A percentile compares a stretch with the other conserved stretches of the same genome.
phyloP scores from a whole-genome alignment of 2,888 invertebrate species.

The Tetropium fuscum region DNA sequence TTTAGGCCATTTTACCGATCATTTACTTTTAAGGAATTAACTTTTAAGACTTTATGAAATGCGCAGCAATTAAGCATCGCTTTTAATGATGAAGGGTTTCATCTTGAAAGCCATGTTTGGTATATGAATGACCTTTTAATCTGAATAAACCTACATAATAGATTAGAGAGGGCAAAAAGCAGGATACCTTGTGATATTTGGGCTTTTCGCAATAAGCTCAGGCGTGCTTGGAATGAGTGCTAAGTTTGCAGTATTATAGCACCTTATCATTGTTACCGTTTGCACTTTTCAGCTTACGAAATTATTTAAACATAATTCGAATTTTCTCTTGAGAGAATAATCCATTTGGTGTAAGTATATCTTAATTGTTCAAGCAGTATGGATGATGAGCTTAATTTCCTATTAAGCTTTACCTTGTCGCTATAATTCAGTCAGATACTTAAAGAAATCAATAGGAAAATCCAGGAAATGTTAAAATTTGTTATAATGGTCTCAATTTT shows the following conservation, averaged over 20 bases:
- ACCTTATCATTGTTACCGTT: constrained; percentile 52
- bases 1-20: constrained; percentile 2
- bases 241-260: constrained; percentile 58
- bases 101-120: constrained; percentile 36
- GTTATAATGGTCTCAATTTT: too few species aligned
- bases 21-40: constrained; percentile 14
- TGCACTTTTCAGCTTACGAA: constrained; percentile 54
- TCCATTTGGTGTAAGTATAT: too few species aligned
- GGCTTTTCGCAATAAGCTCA: constrained; percentile 59
- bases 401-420: too few species aligned
- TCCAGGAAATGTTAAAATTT: too few species aligned
- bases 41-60: constrained; percentile 23
- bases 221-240: constrained; percentile 61
- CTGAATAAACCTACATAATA: constrained; percentile 23
- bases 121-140: constrained; percentile 52
- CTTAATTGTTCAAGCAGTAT: too few species aligned
- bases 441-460: too few species aligned
- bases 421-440: too few species aligned
- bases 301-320: constrained; percentile 47
- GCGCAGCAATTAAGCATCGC: neutral
- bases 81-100: constrained; percentile 1
- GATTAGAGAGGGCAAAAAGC: constrained; percentile 47
- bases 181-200: constrained; percentile 53
- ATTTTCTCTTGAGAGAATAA: constrained; percentile 26
- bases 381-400: too few species aligned